Evolutionary conservation across 2,113 vertebrate species (phyloP).

Genomic region (Diphyllodes magnificus): DNA sequence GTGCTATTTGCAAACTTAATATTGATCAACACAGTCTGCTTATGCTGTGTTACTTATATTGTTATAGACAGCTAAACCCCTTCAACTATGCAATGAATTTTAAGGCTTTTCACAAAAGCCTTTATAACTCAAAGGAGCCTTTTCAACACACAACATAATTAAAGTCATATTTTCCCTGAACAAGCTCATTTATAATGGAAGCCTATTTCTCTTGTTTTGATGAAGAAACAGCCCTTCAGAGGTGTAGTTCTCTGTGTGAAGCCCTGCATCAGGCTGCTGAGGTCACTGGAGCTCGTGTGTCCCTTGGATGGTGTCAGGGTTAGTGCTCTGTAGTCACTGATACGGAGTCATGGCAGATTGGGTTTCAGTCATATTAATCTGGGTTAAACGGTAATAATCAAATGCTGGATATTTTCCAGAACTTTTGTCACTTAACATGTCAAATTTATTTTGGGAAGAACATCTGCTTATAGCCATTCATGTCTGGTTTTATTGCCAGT

Average conservation of each 20-base stretch:
- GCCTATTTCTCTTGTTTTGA: slow-evolving; percentile 45
- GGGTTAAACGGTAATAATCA: not conserved
- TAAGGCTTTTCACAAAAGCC: slow-evolving; percentile 83
- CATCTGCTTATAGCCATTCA: not conserved
- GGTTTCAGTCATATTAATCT: slow-evolving; percentile 15
- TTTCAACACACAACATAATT: slow-evolving; percentile 77
- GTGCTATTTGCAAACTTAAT: slow-evolving; percentile 85
- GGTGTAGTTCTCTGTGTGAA: not conserved
- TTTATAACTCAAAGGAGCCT: slow-evolving; percentile 80
- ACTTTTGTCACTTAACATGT: not conserved
- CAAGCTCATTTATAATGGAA: slow-evolving; percentile 57
- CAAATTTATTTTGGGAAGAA: not conserved
- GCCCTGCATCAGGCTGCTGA: not conserved
- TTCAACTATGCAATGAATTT: slow-evolving; percentile 98
- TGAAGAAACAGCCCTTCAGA: not conserved
- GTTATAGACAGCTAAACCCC: slow-evolving; percentile 84
- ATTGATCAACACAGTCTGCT: slow-evolving; percentile 69
- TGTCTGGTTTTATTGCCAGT: slow-evolving; percentile 12
- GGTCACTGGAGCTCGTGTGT: not conserved
- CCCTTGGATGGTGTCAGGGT: not conserved
- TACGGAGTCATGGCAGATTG: not conserved
- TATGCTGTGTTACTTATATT: slow-evolving; percentile 74
- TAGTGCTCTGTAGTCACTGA: not conserved
- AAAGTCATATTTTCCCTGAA: slow-evolving; percentile 89
- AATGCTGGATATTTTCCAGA: slow-evolving; percentile 29